phyloP scores from a whole-genome alignment of 2,888 invertebrate genomes.

The Mechanitis mazaeus region DNA sequence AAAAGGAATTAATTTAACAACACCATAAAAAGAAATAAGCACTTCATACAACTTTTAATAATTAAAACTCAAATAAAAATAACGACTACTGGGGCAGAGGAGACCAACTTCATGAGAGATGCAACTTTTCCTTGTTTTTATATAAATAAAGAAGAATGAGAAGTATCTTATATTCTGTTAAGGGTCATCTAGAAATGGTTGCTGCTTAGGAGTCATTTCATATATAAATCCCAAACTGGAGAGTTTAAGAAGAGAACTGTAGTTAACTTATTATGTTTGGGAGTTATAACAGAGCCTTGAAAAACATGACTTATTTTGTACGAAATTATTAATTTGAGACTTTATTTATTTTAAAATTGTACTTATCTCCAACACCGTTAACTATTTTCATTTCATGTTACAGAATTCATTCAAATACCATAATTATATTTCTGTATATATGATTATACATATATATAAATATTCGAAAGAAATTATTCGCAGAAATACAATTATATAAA shows the following conservation, averaged over 20 bases:
- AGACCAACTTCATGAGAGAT: constrained; percentile 40
- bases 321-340: too few species aligned
- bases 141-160: constrained; percentile 16
- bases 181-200: constrained; percentile 45
- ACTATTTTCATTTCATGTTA: too few species aligned
- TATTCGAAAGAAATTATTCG: too few species aligned
- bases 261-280: constrained; percentile 67
- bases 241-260: constrained; percentile 68
- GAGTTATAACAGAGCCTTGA: constrained; percentile 55
- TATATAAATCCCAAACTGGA: constrained; percentile 50
- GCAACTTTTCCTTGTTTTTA: constrained; percentile 15
- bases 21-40: constrained; percentile 73
- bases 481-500: too few species aligned
- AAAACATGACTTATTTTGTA: constrained; percentile 35
- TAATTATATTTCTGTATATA: too few species aligned
- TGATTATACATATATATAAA: too few species aligned
- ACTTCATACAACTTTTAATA: constrained; percentile 76
- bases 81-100: constrained; percentile 46
- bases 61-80: constrained; percentile 74
- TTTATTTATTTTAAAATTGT: too few species aligned
- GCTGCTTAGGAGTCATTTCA: constrained; percentile 42
- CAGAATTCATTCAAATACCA: too few species aligned
- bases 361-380: too few species aligned
- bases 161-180: constrained; percentile 29
- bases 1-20: constrained; percentile 74